Evolutionary conservation across 1,140 invertebrate species (phyloP), one percentile per base, ranked within the genome.

Genomic region (Bombyx mori): DNA sequence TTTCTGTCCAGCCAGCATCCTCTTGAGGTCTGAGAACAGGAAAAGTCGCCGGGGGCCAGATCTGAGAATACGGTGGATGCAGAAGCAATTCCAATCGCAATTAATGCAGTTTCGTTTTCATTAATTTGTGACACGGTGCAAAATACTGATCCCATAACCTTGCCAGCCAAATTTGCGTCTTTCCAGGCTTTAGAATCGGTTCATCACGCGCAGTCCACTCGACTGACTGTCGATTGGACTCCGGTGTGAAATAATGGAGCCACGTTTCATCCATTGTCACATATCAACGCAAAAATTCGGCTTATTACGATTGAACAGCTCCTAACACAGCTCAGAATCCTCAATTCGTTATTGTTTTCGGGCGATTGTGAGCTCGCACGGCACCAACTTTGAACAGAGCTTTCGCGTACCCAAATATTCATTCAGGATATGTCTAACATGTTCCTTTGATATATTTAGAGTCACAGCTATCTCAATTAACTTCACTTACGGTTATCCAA

Each of bases 61-160:
- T 58, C 57, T 56, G 56, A 26, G 53, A 56, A 44, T 63, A 59
- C 35, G 49, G 48, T 63, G 44, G 61, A 48, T 56, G 54, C 22
- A 9, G 54, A 63, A 60, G 50, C 54, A 60, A 54, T 53, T 60
- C 52, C 22, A 51, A 58, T 52, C 52, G 9, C 48, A 61, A 64
- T 54, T 64, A 58, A 42, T 58, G n/a, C 7, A 50, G 63, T 64
- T 57, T 64, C n/a, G 63, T 61, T 66, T 66, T 60, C 44, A 67
- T 54, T 54, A 57, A 78, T 10, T 68, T 75, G 72, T 86, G 79
- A 66, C 56, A 68, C 56, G 61, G 73, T 63, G 71, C 70, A 45
- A 52, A 64, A 60, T 57, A 62, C 52, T 42, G 52, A 53, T 53
- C 35, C 52, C 52, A 53, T 8, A 53, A 53, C 8, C 53, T 61